Evolutionary conservation across 1,140 invertebrate species (phyloP), one percentile per base, ranked within the genome.

Genomic region (Cheumatopsyche charites): DNA sequence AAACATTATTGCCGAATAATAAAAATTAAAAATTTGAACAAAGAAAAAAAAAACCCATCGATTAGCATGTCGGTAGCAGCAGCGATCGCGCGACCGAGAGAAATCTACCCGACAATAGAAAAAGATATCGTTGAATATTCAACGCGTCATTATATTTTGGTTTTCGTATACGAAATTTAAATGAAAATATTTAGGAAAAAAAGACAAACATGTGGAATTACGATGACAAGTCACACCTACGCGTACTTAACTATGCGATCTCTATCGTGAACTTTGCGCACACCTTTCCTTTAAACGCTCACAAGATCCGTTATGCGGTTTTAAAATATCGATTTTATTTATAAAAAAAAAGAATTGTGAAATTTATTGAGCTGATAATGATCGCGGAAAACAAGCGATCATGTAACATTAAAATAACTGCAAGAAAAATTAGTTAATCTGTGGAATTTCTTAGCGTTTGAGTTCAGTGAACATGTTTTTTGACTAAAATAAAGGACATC

Each of bases 221-320:
- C 17, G 49, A 58, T 25, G 47, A 52, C 47, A 23, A 23, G 21
- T 47, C 17, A 3, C 23, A 19, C 55, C 55, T 26, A 58, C 55
- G 19, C 55, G 11, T 25, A 21, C 2, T 52, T 23, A 58, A 58
- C 21, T 21, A 23, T 25, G 23, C 19, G 55, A 58, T 25, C 55
- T 58, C 55, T 26, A 58, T 58, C 55, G 55, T 58, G 55, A 58
- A 58, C 55, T 58, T 58, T 58, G 55, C 12, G 55, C 55, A 58
- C 12, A n/a, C n/a, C n/a, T n/a, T n/a, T n/a, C 55, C 21, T 25
- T 58, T 11, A 58, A 0, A 25, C 9, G 13, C n/a, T 17, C 19
- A 47, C 15, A 47, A 47, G 45, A 36, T 36, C 29, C 29, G 29
- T 36, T 47, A 47, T 47, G 13, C 13, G 13, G 3, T n/a, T 47